A percentile compares a stretch with the other conserved stretches of the same genome.
Conservation (phyloP, 2,888 invertebrate species). For the Eupithecia tripunctaria region DNA sequence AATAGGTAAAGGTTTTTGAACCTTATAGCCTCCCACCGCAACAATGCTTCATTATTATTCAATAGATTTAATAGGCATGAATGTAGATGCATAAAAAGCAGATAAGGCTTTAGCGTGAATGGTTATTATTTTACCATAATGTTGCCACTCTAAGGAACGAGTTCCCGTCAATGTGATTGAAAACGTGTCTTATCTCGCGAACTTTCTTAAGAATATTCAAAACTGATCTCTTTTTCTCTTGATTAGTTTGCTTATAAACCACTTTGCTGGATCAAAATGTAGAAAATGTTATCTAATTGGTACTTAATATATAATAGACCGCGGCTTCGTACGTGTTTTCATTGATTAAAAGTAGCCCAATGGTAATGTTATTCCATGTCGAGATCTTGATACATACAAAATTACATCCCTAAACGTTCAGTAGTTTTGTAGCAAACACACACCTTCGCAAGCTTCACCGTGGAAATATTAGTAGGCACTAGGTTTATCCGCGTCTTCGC, state of each 20-base stretch:
- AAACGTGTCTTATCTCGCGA: slow-evolving; percentile 82
- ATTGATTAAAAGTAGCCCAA: not conserved
- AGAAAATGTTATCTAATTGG: not conserved
- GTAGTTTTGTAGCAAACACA: too few relatives aligned
- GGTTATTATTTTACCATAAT: slow-evolving; percentile 59
- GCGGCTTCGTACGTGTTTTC: not conserved
- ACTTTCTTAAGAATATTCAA: slow-evolving; percentile 56
- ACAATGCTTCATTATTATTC: slow-evolving; percentile 40
- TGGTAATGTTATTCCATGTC: not conserved
- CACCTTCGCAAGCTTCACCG: too few relatives aligned
- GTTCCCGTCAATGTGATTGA: slow-evolving; percentile 68
- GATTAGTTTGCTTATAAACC: slow-evolving; percentile 41
- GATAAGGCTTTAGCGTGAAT: slow-evolving; percentile 23
- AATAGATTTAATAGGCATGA: slow-evolving; percentile 29
- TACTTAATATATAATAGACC: not conserved
- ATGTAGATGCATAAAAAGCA: not conserved
- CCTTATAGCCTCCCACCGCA: slow-evolving; percentile 15
- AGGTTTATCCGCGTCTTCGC: too few relatives aligned
- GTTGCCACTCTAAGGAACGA: slow-evolving; percentile 51
- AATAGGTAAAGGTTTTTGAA: slow-evolving; percentile 11
- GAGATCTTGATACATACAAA: not conserved
- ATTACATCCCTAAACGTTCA: not conserved
- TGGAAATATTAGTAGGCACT: too few relatives aligned
- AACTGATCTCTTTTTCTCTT: slow-evolving; percentile 43
- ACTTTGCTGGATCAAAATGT: slow-evolving; percentile 3